Conservation (phyloP, 2,888 invertebrate species). For the Hydropsyche betteni region DNA sequence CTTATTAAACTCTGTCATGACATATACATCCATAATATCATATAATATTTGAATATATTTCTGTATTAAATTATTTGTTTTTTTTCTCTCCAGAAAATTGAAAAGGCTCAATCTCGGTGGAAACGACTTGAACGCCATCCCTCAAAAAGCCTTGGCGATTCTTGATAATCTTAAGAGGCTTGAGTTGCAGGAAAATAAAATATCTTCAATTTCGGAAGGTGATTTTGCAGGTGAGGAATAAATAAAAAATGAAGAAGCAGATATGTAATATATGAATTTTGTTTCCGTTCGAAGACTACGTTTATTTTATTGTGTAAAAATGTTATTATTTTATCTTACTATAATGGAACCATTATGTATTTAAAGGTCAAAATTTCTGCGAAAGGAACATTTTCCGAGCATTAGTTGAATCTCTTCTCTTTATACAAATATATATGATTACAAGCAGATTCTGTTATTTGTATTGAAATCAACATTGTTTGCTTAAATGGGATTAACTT, state of each 20-base stretch:
- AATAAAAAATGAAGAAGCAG: background rate
- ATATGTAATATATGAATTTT: no score
- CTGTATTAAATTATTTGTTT: background rate
- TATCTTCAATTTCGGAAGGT: conserved; percentile 78
- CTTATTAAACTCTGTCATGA: no score
- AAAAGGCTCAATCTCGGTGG: conserved; percentile 87
- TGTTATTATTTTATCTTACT: no score
- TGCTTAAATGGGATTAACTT: background rate
- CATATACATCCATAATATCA: background rate
- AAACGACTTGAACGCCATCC: conserved; percentile 79
- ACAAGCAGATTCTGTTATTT: conserved; percentile 23
- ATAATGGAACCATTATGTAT: background rate
- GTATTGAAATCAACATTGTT: conserved; percentile 3
- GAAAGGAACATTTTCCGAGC: no score
- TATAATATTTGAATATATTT: background rate
- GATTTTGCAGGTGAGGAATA: conserved; percentile 80
- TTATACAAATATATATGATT: background rate
- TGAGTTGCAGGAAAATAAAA: conserved; percentile 88
- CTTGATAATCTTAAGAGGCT: conserved; percentile 84
- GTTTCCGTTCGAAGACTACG: no score
- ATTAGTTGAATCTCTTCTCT: no score
- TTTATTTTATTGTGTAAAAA: no score
- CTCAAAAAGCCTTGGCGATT: conserved; percentile 81
- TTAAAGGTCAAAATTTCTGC: no score
- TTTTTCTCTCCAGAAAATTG: conserved; percentile 69